Percentiles rank a stretch among this genome's conserved stretches.
phyloP scores from a whole-genome alignment of 2,888 invertebrate genomes.

The Cataglyphis albicans region DNA sequence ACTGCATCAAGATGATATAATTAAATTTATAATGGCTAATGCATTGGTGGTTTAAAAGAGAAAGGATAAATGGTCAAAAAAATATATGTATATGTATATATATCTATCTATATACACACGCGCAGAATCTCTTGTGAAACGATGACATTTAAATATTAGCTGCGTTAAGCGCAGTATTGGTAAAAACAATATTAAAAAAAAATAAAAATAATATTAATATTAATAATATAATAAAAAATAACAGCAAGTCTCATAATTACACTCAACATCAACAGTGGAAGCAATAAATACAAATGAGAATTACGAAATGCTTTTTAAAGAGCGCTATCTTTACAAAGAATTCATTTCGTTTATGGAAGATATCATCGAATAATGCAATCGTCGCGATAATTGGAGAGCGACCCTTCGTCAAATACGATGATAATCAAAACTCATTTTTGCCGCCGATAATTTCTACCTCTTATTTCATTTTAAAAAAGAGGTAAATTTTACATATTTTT shows the following conservation, averaged over 20 bases:
- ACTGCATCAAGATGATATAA: slow-evolving; percentile 63
- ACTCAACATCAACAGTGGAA: slow-evolving; percentile 74
- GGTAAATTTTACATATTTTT: slow-evolving; percentile 65
- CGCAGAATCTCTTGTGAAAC: slow-evolving; percentile 48
- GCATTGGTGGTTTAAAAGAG: background rate
- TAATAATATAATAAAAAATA: slow-evolving; percentile 72
- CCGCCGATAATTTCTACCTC: slow-evolving; percentile 54
- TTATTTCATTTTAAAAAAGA: slow-evolving; percentile 69
- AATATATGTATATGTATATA: slow-evolving; percentile 56
- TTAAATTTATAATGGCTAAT: slow-evolving; percentile 46
- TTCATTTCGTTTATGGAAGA: slow-evolving; percentile 48
- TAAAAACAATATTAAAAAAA: slow-evolving; percentile 61
- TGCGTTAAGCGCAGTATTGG: slow-evolving; percentile 58
- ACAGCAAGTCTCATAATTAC: slow-evolving; percentile 68
- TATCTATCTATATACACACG: slow-evolving; percentile 41
- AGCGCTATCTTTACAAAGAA: slow-evolving; percentile 54
- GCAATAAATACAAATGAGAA: slow-evolving; percentile 75
- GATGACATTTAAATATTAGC: slow-evolving; percentile 66
- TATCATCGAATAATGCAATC: slow-evolving; percentile 42
- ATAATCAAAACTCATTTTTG: slow-evolving; percentile 50
- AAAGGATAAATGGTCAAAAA: slow-evolving; percentile 48
- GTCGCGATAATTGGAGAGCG: slow-evolving; percentile 45
- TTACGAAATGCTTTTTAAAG: slow-evolving; percentile 63
- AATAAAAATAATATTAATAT: slow-evolving; percentile 39
- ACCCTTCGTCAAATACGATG: slow-evolving; percentile 55